Percentiles rank a stretch among this genome's conserved stretches.
phyloP scores from a whole-genome alignment of 2,113 vertebrate species.

The Mugil cephalus region DNA sequence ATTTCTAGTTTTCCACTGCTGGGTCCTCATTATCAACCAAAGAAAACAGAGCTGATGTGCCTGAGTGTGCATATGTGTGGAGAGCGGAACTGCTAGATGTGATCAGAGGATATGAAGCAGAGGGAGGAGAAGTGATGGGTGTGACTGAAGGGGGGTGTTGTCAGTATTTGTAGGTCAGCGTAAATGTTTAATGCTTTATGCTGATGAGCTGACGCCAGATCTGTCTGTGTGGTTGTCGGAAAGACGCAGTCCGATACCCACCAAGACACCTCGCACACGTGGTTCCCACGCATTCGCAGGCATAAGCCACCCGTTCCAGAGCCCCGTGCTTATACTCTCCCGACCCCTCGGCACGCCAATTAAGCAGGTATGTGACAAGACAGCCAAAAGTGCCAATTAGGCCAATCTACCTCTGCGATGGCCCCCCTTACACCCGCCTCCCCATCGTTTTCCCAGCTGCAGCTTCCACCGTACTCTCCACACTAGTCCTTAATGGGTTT shows the following conservation, averaged over 20 bases:
- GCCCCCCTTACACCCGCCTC: constrained; percentile 36
- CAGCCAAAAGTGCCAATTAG: constrained; percentile 82
- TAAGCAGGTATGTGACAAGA: constrained; percentile 80
- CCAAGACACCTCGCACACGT: constrained; percentile 15
- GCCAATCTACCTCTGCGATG: constrained; percentile 64
- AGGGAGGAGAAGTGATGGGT: constrained; percentile 49
- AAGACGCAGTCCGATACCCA: constrained; percentile 36
- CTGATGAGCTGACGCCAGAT: constrained; percentile 66
- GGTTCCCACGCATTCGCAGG: constrained; percentile 32
- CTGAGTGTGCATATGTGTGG: constrained; percentile 23
- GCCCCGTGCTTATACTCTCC: constrained; percentile 54
- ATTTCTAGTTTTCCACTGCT: constrained; percentile 44
- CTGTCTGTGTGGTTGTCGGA: constrained; percentile 22
- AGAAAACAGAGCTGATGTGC: constrained; percentile 56
- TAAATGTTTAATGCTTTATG: constrained; percentile 86
- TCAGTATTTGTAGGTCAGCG: constrained; percentile 81
- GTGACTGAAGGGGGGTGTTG: constrained; percentile 62
- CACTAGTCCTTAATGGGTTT: constrained; percentile 70
- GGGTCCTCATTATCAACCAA: constrained; percentile 67
- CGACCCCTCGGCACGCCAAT: constrained; percentile 77
- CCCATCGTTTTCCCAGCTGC: constrained; percentile 41
- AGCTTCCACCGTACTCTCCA: constrained; percentile 37
- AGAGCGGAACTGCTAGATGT: constrained; percentile 20
- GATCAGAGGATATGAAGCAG: constrained; percentile 31
- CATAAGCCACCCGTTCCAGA: constrained; percentile 36